Percentiles rank a stretch among this genome's conserved stretches.
Conservation (phyloP, 1,140 invertebrate species). For the Metopolophium dirhodum region DNA sequence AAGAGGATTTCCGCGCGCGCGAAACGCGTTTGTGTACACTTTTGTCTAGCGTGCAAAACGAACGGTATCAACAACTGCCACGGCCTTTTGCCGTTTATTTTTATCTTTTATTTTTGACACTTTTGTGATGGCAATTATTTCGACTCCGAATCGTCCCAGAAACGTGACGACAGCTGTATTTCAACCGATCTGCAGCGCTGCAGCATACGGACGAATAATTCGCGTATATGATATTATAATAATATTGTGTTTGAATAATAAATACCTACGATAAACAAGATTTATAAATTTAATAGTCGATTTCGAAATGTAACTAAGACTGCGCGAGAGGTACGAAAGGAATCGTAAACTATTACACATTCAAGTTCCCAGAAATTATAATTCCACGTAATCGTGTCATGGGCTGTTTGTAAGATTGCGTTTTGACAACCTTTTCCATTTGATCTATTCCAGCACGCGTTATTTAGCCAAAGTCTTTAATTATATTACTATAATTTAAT, state of each 20-base stretch:
- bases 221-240: background rate
- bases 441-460: no score
- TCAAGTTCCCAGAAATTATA: background rate
- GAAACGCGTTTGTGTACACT: background rate
- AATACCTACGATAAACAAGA: no score
- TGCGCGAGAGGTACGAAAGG: background rate
- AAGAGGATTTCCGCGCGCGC: background rate
- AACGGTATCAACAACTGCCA: background rate
- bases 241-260: no score
- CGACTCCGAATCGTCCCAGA: background rate
- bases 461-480: background rate
- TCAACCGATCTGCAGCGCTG: background rate
- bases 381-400: background rate
- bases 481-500: background rate
- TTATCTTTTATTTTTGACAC: background rate
- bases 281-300: background rate
- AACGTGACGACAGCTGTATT: background rate
- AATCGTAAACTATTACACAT: background rate
- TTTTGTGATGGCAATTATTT: background rate
- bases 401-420: background rate
- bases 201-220: background rate
- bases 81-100: background rate
- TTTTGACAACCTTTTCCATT: background rate
- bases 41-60: background rate
- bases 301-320: no score